Evolutionary conservation across 2,888 invertebrate species (phyloP).

Genomic region (Tachystola acroxantha): DNA sequence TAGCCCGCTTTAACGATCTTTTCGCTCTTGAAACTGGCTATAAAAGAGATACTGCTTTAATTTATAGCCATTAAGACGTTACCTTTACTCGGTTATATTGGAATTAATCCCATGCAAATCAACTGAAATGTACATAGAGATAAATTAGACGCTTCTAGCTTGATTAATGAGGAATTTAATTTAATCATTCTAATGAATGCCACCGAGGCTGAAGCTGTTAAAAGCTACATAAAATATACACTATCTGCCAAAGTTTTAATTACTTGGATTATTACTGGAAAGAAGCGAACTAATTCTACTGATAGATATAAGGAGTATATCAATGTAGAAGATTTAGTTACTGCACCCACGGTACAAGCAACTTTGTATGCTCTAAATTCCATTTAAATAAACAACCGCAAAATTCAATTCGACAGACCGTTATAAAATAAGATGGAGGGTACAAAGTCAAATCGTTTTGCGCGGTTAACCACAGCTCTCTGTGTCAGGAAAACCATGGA

Average conservation of each 20-base stretch:
- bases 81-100: conserved; percentile 31
- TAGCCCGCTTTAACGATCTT: conserved; percentile 60
- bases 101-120: conserved; percentile 44
- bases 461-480: conserved; percentile 70
- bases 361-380: conserved; percentile 3
- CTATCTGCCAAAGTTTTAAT: too few species aligned
- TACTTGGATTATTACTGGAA: too few species aligned
- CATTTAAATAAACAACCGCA: conserved; percentile 76
- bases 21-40: conserved; percentile 62
- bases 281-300: too few species aligned
- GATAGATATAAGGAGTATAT: too few species aligned
- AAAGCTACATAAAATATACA: background rate
- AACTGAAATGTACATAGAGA: conserved; percentile 1
- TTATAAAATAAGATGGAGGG: conserved; percentile 73
- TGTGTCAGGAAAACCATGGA: conserved; percentile 66
- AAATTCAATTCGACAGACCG: conserved; percentile 75
- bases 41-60: conserved; percentile 65
- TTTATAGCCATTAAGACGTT: conserved; percentile 59
- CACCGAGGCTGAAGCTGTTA: background rate
- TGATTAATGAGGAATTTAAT: background rate
- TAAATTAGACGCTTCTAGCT: background rate
- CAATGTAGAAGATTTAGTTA: too few species aligned
- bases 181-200: background rate
- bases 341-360: background rate
- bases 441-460: conserved; percentile 73